These are phyloP conservation scores for Apostichopus parvimensis DNA, from an alignment of 35 echinoderm and acorn worm genomes.

Conservation along the genomic window DNA sequence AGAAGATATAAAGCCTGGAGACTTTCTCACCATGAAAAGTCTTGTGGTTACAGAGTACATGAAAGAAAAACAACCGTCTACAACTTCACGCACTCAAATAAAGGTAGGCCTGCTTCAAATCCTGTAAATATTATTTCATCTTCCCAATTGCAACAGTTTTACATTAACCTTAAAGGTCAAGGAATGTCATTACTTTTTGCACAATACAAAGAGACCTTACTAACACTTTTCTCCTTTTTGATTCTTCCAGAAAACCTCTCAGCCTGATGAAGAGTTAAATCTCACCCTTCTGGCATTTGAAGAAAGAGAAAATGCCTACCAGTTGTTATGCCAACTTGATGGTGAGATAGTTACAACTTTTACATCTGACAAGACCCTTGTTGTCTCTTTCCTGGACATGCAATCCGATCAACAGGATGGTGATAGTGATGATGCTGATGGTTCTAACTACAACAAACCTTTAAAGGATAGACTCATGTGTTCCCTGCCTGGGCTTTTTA, in stretches of 20 bases:
- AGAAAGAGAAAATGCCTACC: conserved; percentile 6
- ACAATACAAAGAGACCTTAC: too few species aligned
- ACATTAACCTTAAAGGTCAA: too few species aligned
- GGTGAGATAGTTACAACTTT: not conserved
- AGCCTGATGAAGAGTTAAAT: too few species aligned
- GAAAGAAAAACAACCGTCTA: conserved; percentile 11
- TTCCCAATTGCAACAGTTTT: too few species aligned
- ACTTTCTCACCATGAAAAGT: conserved; percentile 5
- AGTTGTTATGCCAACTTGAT: conserved; percentile 5
- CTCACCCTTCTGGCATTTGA: not conserved
- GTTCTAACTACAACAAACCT: not conserved
- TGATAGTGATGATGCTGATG: not conserved
- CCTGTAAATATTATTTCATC: too few species aligned
- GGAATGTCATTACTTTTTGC: too few species aligned
- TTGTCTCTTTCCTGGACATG: too few species aligned
- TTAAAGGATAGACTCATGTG: not conserved
- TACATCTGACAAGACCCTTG: too few species aligned
- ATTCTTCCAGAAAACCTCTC: not conserved
- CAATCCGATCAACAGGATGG: too few species aligned
- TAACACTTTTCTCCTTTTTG: too few species aligned
- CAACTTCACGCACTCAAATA: not conserved
- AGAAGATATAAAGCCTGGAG: conserved; percentile 23
- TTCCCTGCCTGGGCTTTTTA: not conserved
- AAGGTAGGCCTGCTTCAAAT: not conserved
- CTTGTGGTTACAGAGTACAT: conserved; percentile 10